These are phyloP conservation scores for Dastarcus helophoroides DNA, from an alignment of 2,888 invertebrate genomes.

Conservation along the genomic window DNA sequence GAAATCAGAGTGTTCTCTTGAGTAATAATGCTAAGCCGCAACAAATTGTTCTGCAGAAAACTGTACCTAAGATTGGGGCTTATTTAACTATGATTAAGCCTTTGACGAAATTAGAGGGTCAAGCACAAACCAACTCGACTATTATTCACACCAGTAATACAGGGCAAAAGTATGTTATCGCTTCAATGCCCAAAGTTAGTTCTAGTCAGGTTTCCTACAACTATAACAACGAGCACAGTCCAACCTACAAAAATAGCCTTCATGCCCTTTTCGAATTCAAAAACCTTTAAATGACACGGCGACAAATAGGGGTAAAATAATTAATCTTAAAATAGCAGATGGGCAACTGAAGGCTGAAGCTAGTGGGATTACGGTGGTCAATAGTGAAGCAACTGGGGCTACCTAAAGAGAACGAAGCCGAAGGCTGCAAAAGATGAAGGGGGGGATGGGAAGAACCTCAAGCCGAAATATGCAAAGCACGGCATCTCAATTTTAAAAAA, in stretches of 20 bases:
- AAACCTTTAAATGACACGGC: conserved; percentile 12
- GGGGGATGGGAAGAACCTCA: no score
- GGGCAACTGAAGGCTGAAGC: conserved; percentile 44
- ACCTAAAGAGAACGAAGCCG: conserved; percentile 30
- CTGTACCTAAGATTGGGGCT: conserved; percentile 38
- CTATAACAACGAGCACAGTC: conserved; percentile 45
- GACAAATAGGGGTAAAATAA: conserved; percentile 43
- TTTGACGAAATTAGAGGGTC: conserved; percentile 24
- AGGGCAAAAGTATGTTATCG: conserved; percentile 44
- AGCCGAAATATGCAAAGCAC: conserved; percentile 34
- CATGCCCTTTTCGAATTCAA: conserved; percentile 29
- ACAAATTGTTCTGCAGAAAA: conserved; percentile 48
- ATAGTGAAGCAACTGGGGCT: conserved; percentile 41
- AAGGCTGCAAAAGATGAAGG: conserved; percentile 13
- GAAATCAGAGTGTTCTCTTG: conserved; percentile 25
- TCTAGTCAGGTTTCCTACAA: conserved; percentile 44
- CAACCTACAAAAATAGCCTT: conserved; percentile 33
- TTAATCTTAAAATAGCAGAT: conserved; percentile 58
- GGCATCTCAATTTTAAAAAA: conserved; percentile 37
- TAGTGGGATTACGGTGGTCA: conserved; percentile 33
- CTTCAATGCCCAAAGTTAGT: conserved; percentile 48
- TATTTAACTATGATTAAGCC: conserved; percentile 48
- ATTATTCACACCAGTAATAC: conserved; percentile 5
- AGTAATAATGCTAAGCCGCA: conserved; percentile 29
- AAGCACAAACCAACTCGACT: conserved; percentile 9